These are phyloP conservation scores for Cossypha caffra DNA, from an alignment of 2,797 vertebrate species.

Conservation along the genomic window DNA sequence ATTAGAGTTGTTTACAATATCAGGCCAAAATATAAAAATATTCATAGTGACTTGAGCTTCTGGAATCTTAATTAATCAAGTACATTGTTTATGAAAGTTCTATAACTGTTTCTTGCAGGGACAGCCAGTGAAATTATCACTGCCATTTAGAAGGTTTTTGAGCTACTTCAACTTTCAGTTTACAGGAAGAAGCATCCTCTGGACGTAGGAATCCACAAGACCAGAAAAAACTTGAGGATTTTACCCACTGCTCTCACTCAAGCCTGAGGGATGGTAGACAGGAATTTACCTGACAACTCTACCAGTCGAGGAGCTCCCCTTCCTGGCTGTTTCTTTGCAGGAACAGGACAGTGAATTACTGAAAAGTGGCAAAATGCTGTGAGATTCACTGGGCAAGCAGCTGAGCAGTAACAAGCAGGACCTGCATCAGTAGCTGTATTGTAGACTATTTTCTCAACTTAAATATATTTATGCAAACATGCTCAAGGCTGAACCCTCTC, in stretches of 20 bases:
- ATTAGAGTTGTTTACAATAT: background rate
- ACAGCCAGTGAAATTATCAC: background rate
- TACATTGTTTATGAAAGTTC: background rate
- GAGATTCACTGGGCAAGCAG: background rate
- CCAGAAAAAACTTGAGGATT: background rate
- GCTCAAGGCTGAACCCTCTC: background rate
- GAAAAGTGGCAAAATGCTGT: background rate
- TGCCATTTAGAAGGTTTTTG: fast-evolving
- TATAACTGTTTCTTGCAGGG: background rate
- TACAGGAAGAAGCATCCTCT: background rate
- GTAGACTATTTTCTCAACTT: background rate
- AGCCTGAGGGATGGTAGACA: background rate
- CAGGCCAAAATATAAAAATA: background rate
- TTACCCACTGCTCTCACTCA: background rate
- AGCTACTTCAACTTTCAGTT: background rate
- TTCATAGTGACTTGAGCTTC: background rate
- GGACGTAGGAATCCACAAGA: background rate
- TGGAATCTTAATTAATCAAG: background rate
- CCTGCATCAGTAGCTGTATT: background rate
- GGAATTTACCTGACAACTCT: background rate
- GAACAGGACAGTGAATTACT: background rate
- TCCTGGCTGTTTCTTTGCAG: background rate
- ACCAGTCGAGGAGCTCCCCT: background rate
- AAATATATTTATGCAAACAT: conserved; percentile 4
- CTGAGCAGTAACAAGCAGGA: background rate